These are phyloP conservation scores for Nycticebus coucang DNA, from an alignment of 2,113 vertebrate genomes.

Conservation along the genomic window DNA sequence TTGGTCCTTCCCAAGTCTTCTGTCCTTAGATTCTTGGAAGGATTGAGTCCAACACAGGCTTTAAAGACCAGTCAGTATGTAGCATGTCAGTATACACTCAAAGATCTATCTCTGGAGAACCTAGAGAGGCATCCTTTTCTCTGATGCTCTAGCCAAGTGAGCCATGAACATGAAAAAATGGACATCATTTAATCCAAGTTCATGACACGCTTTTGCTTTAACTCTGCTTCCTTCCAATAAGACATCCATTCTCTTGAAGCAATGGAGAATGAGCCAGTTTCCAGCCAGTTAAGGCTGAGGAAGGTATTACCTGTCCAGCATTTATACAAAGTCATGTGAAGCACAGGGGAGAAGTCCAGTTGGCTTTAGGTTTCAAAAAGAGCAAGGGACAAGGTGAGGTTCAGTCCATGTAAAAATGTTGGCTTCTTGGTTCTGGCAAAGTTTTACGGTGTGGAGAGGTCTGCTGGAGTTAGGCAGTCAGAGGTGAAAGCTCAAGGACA, in stretches of 20 bases:
- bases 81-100: not conserved
- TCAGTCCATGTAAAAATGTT: not conserved
- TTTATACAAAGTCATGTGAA: not conserved
- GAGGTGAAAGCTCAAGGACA: not conserved
- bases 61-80: not conserved
- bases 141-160: not conserved
- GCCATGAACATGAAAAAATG: not conserved
- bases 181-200: not conserved
- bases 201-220: not conserved
- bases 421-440: constrained; percentile 39
- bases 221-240: not conserved
- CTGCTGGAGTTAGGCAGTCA: not conserved
- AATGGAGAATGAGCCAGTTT: not conserved
- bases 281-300: not conserved
- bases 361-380: not conserved
- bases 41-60: not conserved
- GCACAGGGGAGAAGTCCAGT: not conserved
- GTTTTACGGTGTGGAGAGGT: not conserved
- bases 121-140: not conserved
- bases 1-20: not conserved
- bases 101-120: not conserved
- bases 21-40: constrained; percentile 4
- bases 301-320: not conserved
- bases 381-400: not conserved
- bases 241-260: not conserved